A percentile compares a stretch with the other conserved stretches of the same genome.
Conservation (phyloP, 2,888 invertebrate genomes). For the Campoplex nolae region DNA sequence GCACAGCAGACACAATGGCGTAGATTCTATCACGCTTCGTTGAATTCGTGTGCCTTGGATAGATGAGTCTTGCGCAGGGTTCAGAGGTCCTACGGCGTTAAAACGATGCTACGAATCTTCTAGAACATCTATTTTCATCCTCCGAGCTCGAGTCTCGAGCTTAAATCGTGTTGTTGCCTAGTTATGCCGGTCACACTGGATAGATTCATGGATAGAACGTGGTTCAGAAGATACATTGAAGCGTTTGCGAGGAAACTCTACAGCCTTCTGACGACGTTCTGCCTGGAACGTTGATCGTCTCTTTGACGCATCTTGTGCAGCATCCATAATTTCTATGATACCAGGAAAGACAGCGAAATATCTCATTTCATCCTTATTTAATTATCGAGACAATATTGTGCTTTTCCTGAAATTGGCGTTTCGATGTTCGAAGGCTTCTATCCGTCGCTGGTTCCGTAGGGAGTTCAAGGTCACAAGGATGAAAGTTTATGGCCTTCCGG, state of each 20-base stretch:
- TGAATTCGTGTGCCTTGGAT: slow-evolving; percentile 8
- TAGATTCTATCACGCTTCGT: slow-evolving; percentile 21
- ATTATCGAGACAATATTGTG: not conserved
- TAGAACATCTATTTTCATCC: slow-evolving; percentile 1
- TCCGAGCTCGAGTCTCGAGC: not conserved
- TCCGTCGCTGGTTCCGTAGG: not conserved
- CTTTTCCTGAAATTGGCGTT: not conserved
- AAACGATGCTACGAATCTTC: slow-evolving; percentile 2
- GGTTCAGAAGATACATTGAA: slow-evolving; percentile 50
- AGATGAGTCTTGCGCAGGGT: not conserved
- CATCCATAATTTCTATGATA: not conserved
- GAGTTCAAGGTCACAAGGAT: slow-evolving; percentile 59
- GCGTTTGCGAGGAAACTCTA: not conserved
- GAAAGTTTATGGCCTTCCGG: slow-evolving; percentile 20
- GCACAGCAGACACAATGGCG: slow-evolving; percentile 30
- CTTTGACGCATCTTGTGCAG: not conserved
- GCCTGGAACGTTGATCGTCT: not conserved
- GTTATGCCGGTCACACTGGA: not conserved
- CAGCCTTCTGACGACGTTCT: not conserved
- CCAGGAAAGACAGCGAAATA: not conserved
- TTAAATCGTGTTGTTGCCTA: slow-evolving; percentile 2
- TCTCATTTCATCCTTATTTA: not conserved
- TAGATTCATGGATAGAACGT: slow-evolving; percentile 8
- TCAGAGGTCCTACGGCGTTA: not conserved
- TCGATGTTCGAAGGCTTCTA: not conserved